Evolutionary conservation across 2,888 invertebrate species (phyloP), one percentile per base, ranked within the genome.

Genomic region (Mythimna impura): DNA sequence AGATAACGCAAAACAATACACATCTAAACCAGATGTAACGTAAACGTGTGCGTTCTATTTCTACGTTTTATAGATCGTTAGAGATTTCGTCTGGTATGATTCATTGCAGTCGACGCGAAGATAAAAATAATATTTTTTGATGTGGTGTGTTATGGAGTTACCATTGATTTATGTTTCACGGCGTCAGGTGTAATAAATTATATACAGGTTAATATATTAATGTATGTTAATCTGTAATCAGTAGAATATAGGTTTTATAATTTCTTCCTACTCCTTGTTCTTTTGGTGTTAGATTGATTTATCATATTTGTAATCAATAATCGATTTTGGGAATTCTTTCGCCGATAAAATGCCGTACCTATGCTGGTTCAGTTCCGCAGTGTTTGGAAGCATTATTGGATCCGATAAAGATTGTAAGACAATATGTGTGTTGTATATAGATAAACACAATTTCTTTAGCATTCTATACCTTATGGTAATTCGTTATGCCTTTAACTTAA

Each of bases 1-100:
- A 60, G 17, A 25, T 69, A 70, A 71, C 69, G 25, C 62, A 22
- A 74, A 73, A 83, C 78, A 86, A 80, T 77, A 57, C 71, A 66
- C 71, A 66, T 79, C 76, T 72, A 63, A 79, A 80, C 71, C 66
- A 75, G 72, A 66, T 71, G 63, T 81, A 86, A 84, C 76, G 84
- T 88, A 84, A 88, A 88, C 86, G 83, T 78, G 74, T 78, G 74
- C 73, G 78, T 88, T 89, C 89, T 89, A 89, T 88, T 88, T 88
- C 66, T 60, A 61, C 57, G 63, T 87, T 89, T 87, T 80, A 89
- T 88, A 76, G 76, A 86, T 83, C 84, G 84, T 69, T 62, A 43
- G 76, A 76, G 65, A 77, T 73, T 83, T 62, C 68, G 74, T 76
- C 65, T 66, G 66, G 70, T 83, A 84, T 89, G 88, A 89, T 87